These are phyloP conservation scores for Hiodon alosoides DNA, from an alignment of 2,113 vertebrate species.

Conservation along the genomic window DNA sequence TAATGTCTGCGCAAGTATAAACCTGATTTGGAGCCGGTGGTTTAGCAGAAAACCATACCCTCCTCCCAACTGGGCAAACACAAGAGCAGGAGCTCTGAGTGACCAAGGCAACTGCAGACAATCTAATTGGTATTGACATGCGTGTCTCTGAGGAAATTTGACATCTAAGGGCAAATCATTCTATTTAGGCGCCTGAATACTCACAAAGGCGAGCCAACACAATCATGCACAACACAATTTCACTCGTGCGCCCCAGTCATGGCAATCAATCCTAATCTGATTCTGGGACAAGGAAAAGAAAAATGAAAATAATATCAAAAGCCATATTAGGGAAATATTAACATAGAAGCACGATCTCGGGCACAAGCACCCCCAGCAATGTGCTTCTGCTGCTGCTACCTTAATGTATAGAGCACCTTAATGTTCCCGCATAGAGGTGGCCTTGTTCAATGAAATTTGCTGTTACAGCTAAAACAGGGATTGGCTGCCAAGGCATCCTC, in stretches of 20 bases:
- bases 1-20: slow-evolving; percentile 68
- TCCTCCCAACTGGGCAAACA: slow-evolving; percentile 3
- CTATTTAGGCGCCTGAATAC: slow-evolving; percentile 75
- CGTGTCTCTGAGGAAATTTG: slow-evolving; percentile 74
- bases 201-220: slow-evolving; percentile 56
- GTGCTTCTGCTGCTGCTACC: slow-evolving; percentile 58
- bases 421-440: slow-evolving; percentile 60
- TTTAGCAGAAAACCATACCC: slow-evolving; percentile 10
- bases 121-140: slow-evolving; percentile 78
- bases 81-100: slow-evolving; percentile 40
- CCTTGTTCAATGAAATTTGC: slow-evolving; percentile 71
- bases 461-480: slow-evolving; percentile 66
- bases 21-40: slow-evolving; percentile 69
- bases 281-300: slow-evolving; percentile 55
- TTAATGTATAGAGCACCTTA: slow-evolving; percentile 64
- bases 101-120: slow-evolving; percentile 65
- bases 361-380: slow-evolving; percentile 53
- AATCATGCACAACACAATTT: slow-evolving; percentile 46
- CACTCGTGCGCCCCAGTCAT: slow-evolving; percentile 5
- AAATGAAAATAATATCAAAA: slow-evolving; percentile 74
- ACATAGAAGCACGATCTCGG: slow-evolving; percentile 65
- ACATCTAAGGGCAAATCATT: slow-evolving; percentile 80
- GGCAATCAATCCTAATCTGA: slow-evolving; percentile 71
- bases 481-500: slow-evolving; percentile 52
- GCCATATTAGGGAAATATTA: slow-evolving; percentile 69